These are phyloP conservation scores for Drosophila monieri DNA, from an alignment of 2,888 invertebrate genomes.

Conservation along the genomic window DNA sequence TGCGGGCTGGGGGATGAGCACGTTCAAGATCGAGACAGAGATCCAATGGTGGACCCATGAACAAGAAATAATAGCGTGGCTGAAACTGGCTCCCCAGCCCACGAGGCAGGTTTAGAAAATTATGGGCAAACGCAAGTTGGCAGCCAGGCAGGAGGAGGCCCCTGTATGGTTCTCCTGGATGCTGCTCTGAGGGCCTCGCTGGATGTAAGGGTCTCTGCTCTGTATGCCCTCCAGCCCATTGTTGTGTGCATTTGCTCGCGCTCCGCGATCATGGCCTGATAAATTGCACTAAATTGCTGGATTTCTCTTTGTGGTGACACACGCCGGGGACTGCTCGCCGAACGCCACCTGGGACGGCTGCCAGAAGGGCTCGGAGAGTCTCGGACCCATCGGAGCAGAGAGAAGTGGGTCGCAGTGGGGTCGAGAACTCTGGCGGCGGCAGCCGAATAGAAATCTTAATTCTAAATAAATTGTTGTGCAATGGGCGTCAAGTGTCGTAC, in stretches of 20 bases:
- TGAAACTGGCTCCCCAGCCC: constrained; percentile 20
- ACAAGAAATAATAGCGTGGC: constrained; percentile 14
- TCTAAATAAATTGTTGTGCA: constrained; percentile 47
- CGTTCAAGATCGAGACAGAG: constrained; percentile 77
- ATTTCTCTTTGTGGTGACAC: constrained; percentile 24
- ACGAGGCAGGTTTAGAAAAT: constrained; percentile 57
- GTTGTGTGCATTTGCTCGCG: constrained; percentile 27
- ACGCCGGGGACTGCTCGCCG: constrained; percentile 12
- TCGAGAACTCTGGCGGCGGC: too few species aligned
- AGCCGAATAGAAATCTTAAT: constrained; percentile 33
- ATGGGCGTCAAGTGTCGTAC: constrained; percentile 43
- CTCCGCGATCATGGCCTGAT: constrained; percentile 39
- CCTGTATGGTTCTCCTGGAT: constrained; percentile 12
- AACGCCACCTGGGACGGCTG: constrained; percentile 38
- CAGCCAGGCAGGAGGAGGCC: constrained; percentile 34
- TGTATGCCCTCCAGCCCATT: constrained; percentile 17
- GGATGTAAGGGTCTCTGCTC: neutral
- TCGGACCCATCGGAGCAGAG: constrained; percentile 25
- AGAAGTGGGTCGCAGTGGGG: neutral
- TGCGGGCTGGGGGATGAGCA: constrained; percentile 59
- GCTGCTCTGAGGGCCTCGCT: neutral
- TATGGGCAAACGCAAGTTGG: constrained; percentile 63
- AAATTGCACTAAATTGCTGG: constrained; percentile 44
- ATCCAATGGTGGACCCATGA: constrained; percentile 62
- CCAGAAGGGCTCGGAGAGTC: constrained; percentile 38